These are phyloP conservation scores for Lepisosteus oculatus DNA, from an alignment of 2,113 vertebrate genomes.

Conservation along the genomic window DNA sequence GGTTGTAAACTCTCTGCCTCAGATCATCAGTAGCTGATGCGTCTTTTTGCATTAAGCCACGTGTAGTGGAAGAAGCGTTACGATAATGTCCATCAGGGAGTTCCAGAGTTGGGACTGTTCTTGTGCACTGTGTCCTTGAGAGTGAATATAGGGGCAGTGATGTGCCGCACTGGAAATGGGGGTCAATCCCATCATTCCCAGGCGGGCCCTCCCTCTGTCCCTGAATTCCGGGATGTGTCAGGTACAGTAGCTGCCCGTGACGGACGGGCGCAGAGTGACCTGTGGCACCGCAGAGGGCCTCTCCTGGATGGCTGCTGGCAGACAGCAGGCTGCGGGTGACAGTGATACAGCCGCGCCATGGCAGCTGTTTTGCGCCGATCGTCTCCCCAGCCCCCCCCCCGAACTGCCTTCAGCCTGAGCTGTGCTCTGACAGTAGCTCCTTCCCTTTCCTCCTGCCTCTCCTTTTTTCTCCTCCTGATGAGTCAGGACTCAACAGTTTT, in stretches of 20 bases:
- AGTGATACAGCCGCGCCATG: not conserved
- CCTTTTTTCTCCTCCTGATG: not conserved
- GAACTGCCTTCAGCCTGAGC: not conserved
- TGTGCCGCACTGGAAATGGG: too few species aligned
- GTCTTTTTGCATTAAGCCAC: too few species aligned
- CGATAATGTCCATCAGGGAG: too few species aligned
- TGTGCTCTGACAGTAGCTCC: not conserved
- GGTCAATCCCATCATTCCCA: not conserved
- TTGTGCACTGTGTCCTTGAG: too few species aligned
- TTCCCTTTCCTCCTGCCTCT: not conserved
- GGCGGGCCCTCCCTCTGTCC: too few species aligned
- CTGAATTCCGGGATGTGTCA: not conserved
- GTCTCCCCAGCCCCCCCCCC: not conserved
- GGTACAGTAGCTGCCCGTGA: not conserved
- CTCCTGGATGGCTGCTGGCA: not conserved
- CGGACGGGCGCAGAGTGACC: slow-evolving; percentile 3
- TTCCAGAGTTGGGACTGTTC: too few species aligned
- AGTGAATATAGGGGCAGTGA: not conserved
- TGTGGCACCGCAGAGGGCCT: not conserved
- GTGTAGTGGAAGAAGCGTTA: too few species aligned
- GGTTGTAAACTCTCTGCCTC: too few species aligned
- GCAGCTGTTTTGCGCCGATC: not conserved
- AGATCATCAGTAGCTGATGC: too few species aligned
- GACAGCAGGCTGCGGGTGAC: not conserved
- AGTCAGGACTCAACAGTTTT: not conserved